Conservation (phyloP, 37 sponge, comb jelly and placozoan genomes). For the Cliona cf. orientalis region DNA sequence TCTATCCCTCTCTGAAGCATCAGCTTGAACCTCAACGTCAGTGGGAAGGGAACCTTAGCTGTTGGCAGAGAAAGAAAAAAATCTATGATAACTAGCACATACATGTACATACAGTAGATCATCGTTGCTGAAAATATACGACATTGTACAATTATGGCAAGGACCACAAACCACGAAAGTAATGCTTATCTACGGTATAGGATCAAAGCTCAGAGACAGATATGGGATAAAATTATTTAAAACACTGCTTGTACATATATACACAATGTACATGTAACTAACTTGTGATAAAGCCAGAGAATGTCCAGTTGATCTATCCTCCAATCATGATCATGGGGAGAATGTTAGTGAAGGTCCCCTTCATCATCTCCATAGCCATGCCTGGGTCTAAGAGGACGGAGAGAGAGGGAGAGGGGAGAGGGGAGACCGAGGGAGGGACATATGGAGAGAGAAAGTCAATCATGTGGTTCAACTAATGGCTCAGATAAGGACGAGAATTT, state of each 20-base stretch:
- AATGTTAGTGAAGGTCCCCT: constrained; percentile 93
- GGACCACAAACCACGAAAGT: too few species aligned
- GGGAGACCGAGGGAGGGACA: background rate
- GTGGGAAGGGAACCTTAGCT: constrained; percentile 96
- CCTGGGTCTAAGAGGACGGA: constrained; percentile 76
- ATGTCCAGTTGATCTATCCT: constrained; percentile 98
- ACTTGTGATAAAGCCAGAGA: constrained; percentile 97
- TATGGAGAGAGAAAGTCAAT: too few species aligned
- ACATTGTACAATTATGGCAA: too few species aligned
- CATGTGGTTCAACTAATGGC: too few species aligned
- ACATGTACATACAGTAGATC: too few species aligned
- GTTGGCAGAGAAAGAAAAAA: background rate
- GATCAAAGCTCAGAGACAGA: background rate
- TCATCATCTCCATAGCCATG: constrained; percentile 98
- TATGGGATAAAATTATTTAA: background rate
- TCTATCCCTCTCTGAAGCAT: constrained; percentile 97
- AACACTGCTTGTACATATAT: background rate
- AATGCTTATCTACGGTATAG: too few species aligned
- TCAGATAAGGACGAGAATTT: too few species aligned
- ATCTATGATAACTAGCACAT: too few species aligned
- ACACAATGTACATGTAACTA: too few species aligned
- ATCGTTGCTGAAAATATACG: too few species aligned
- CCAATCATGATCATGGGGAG: constrained; percentile 98
- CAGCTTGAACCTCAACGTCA: constrained; percentile 93
- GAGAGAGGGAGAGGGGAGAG: background rate